Base-by-base conservation (phyloP, 2,797 vertebrate genomes). In the Semotilus atromaculatus region DNA sequence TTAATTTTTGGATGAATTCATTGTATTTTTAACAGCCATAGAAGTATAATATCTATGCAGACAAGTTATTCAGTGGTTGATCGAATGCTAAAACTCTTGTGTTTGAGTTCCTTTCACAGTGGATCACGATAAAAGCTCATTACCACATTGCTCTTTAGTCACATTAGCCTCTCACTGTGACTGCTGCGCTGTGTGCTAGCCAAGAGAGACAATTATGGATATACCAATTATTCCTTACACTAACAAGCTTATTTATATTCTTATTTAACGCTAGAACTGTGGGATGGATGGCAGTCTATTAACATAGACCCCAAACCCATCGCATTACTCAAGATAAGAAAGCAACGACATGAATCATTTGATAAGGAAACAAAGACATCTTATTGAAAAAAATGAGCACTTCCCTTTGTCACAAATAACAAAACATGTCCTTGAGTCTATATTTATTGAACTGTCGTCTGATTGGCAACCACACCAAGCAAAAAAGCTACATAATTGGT, bases 171-270 rank as follows among this genome's bases (percentile, higher is more conserved):
- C 83, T 87, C 72, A 43, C 78, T 81, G 83, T 48, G 83, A 82
- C 66, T 78, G 62, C 53, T 45, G 38, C 10, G 8, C 60, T 23
- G 23, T 76, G 23, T 43, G 10, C 51, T 40, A 60, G 77, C 86
- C 74, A 76, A 82, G 48, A 84, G 51, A 82, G 85, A 88, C 88
- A 76, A 84, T 82, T 85, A 86, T 83, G 80, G 88, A 88, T 88
- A 82, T 80, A 80, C 48, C 82, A 86, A 82, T 88, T 89, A 88
- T 75, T 53, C 38, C 43, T 38, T 80, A 62, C 84, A 80, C 82
- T 81, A 89, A 86, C 86, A 81, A 74, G 80, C 64, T 77, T 45
- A 19, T 81, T 71, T 38, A 43, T 81, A 70, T 85, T 84, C 48
- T 73, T 64, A 66, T 85, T 84, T 74, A 87, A 60, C 38, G 71